These are phyloP conservation scores for Whitmania pigra DNA, from an alignment of 1,140 invertebrate genomes.

Conservation along the genomic window DNA sequence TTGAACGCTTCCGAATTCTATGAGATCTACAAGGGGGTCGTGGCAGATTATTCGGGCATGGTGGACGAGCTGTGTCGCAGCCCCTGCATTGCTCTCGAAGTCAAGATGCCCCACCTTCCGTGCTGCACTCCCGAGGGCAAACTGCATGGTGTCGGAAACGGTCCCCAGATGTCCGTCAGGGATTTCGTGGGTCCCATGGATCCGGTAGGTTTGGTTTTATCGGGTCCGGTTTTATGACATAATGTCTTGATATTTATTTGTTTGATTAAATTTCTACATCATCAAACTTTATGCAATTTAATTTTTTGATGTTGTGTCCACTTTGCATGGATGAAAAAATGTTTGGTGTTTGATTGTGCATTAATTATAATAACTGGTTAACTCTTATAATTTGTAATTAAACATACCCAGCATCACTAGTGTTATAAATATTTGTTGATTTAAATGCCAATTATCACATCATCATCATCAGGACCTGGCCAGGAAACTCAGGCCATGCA, in stretches of 20 bases:
- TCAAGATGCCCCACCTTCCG: slow-evolving; percentile 53
- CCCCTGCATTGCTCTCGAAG: slow-evolving; percentile 70
- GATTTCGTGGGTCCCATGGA: slow-evolving; percentile 72
- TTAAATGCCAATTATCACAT: too few relatives aligned
- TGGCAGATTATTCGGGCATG: slow-evolving; percentile 54
- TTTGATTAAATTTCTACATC: too few relatives aligned
- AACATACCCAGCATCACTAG: not conserved
- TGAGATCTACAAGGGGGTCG: slow-evolving; percentile 82
- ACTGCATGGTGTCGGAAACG: not conserved
- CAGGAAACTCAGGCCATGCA: slow-evolving; percentile 63
- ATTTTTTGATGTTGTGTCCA: too few relatives aligned
- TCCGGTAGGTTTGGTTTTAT: slow-evolving; percentile 53
- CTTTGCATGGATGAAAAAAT: too few relatives aligned
- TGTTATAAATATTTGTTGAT: not conserved
- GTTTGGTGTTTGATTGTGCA: not conserved
- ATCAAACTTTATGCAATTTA: too few relatives aligned
- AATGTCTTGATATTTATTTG: not conserved
- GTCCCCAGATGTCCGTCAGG: slow-evolving; percentile 53
- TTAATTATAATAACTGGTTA: not conserved
- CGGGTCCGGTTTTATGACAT: too few relatives aligned
- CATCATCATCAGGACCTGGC: slow-evolving; percentile 57
- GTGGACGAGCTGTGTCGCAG: slow-evolving; percentile 64
- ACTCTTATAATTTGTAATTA: not conserved
- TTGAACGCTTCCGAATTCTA: slow-evolving; percentile 73
- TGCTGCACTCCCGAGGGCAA: not conserved